Percentiles rank a stretch among this genome's conserved stretches.
These are phyloP conservation scores for Microctonus hyperodae DNA, from an alignment of 2,888 invertebrate species.

Conservation along the genomic window DNA sequence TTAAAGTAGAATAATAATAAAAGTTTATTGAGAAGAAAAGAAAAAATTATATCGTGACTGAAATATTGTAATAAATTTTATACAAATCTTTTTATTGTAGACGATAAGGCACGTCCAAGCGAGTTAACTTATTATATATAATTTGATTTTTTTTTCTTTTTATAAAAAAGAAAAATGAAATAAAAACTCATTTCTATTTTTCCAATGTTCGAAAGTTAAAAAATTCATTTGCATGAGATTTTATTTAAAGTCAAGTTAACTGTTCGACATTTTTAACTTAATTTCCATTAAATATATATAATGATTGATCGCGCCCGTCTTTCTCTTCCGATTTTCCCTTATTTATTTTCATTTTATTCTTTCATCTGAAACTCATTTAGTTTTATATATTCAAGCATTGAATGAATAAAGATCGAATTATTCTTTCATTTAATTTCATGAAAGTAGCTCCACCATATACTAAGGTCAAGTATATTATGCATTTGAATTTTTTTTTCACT, in stretches of 20 bases:
- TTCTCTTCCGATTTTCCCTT: neutral
- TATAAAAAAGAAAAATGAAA: neutral
- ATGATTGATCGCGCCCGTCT: neutral
- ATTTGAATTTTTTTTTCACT: neutral
- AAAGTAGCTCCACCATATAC: neutral
- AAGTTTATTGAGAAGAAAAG: neutral
- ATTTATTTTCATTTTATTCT: neutral
- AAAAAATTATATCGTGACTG: neutral
- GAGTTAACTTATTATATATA: neutral
- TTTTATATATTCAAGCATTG: neutral
- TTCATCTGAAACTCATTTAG: neutral
- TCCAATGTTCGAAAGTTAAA: neutral
- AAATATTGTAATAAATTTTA: neutral
- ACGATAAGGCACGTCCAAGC: neutral
- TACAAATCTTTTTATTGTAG: neutral
- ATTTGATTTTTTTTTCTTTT: neutral
- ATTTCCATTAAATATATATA: neutral
- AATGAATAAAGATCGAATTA: neutral
- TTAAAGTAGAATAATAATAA: neutral
- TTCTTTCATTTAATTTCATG: neutral
- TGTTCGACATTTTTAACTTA: neutral
- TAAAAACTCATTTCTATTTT: neutral
- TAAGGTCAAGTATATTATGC: neutral
- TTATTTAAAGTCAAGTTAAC: neutral
- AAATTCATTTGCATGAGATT: neutral